phyloP scores from a whole-genome alignment of 2,888 invertebrate genomes.

The Tipula helvola region DNA sequence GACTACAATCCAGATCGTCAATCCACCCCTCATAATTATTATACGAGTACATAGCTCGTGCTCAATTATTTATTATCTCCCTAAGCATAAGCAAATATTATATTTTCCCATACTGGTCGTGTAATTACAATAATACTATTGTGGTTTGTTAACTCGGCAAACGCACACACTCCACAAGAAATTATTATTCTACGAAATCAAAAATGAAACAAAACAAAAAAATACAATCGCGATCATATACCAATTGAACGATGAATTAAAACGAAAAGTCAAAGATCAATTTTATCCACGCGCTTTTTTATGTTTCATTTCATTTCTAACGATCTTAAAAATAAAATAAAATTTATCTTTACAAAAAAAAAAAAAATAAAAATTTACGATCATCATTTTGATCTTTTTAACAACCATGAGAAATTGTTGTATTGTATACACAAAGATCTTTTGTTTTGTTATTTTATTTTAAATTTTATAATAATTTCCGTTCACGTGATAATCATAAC shows the following conservation, averaged over 20 bases:
- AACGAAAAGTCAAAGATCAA: neutral
- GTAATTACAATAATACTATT: neutral
- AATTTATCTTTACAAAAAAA: neutral
- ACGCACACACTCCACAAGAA: neutral
- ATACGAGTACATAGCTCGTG: neutral
- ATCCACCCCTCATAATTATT: neutral
- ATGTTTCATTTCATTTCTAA: neutral
- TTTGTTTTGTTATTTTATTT: neutral
- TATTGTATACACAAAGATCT: neutral
- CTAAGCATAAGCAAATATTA: neutral
- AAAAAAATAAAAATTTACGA: neutral
- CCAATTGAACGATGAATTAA: neutral
- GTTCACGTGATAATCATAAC: slow-evolving; percentile 4
- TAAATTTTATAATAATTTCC: neutral
- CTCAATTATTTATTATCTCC: neutral
- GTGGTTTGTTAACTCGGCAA: neutral
- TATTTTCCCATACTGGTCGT: neutral
- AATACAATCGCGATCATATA: neutral
- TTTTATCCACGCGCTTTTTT: neutral
- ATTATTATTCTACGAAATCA: neutral
- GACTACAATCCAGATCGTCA: neutral
- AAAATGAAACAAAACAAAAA: neutral
- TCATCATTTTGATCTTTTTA: slow-evolving; percentile 4
- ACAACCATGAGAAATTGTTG: neutral
- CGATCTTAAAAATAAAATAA: neutral